A percentile compares a stretch with the other conserved stretches of the same genome.
Evolutionary conservation across 2,797 vertebrate species (phyloP).

Genomic region (Mionectes olivaceus): DNA sequence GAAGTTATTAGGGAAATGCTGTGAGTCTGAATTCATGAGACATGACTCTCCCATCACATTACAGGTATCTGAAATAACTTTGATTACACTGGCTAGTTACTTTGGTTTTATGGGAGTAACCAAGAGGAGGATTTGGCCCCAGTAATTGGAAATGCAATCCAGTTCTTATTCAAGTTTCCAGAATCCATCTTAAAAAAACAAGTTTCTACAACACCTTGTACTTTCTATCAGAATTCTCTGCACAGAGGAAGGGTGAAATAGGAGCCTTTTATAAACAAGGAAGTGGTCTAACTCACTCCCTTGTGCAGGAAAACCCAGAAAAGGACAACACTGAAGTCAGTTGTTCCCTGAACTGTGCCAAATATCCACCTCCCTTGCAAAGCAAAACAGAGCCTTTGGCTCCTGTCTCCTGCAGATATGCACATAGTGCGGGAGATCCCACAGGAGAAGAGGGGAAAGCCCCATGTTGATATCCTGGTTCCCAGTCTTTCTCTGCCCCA

Average conservation of each 20-base stretch:
- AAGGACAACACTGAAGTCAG: slow-evolving; percentile 2
- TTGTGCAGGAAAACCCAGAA: slow-evolving; percentile 22
- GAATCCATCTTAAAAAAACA: neutral
- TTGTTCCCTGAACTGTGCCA: slow-evolving; percentile 21
- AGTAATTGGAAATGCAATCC: neutral
- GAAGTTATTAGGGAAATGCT: neutral
- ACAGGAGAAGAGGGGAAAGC: neutral
- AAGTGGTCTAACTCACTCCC: slow-evolving; percentile 1
- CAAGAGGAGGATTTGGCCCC: neutral
- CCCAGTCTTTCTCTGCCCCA: neutral
- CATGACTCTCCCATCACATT: neutral
- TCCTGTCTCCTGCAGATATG: neutral
- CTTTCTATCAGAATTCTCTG: neutral
- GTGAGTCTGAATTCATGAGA: neutral
- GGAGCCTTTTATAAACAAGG: slow-evolving; percentile 17
- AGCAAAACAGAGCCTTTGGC: neutral
- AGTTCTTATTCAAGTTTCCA: neutral
- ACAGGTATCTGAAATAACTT: neutral
- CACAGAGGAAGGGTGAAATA: neutral
- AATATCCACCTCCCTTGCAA: neutral
- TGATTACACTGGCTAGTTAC: neutral
- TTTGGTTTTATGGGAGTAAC: neutral
- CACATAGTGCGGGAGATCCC: neutral
- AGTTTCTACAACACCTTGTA: neutral
- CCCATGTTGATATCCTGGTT: accelerated